Evolutionary conservation across 2,797 vertebrate genomes (phyloP).

Genomic region (Ctenopoma multispine): DNA sequence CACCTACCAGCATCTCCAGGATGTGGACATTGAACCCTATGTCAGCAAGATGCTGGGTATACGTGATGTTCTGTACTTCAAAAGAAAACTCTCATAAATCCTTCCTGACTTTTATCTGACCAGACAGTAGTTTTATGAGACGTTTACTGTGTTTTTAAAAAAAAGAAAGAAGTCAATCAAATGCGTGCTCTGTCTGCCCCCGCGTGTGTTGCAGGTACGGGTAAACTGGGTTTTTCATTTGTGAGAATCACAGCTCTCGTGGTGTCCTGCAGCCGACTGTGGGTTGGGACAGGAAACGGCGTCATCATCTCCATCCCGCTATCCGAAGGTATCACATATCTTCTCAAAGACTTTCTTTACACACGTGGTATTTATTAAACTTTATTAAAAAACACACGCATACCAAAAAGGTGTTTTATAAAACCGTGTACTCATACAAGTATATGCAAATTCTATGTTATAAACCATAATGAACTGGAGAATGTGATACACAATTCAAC

Average conservation of each 20-base stretch:
- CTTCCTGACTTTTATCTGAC: background rate
- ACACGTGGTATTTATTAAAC: too few relatives aligned
- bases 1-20: conserved; percentile 97
- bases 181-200: background rate
- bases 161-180: conserved; percentile 18
- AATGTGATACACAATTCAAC: too few relatives aligned
- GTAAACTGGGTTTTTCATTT: conserved; percentile 97
- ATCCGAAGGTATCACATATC: conserved; percentile 88
- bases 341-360: too few relatives aligned
- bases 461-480: too few relatives aligned
- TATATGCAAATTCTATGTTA: too few relatives aligned
- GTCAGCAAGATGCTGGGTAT: conserved; percentile 99
- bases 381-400: too few relatives aligned
- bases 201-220: conserved; percentile 87
- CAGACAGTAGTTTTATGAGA: background rate
- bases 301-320: conserved; percentile 98
- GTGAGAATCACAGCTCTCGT: conserved; percentile 96
- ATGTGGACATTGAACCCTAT: conserved; percentile 98
- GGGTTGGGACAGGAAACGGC: conserved; percentile 97
- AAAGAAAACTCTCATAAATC: background rate
- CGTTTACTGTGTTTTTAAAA: too few relatives aligned
- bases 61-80: background rate
- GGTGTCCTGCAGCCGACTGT: conserved; percentile 94
- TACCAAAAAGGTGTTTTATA: too few relatives aligned
- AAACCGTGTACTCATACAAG: too few relatives aligned